Base-by-base conservation (phyloP, 2,113 vertebrate genomes). In the Oreochromis spilurus region DNA sequence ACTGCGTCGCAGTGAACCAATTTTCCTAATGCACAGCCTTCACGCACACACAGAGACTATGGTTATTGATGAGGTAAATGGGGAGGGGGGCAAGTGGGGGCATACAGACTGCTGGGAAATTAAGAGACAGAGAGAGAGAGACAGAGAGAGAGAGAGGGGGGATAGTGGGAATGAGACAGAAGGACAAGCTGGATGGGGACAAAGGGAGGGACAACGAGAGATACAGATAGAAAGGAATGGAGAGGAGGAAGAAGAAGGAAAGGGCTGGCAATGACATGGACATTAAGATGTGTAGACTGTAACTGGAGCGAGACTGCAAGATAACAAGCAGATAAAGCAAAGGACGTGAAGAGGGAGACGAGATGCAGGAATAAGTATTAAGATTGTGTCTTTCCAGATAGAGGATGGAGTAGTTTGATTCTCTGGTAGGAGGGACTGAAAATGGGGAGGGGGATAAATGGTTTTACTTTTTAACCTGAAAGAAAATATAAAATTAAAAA, bases 61-160 rank as follows among this genome's bases (percentile, higher is more conserved):
- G 94, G 95, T 96, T 96, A 96, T 96, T 96, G 95, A 97, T 96
- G 95, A 95, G 95, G 91, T 91, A 94, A 93, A 96, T 95, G 94
- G 94, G 94, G 95, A 94, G 92, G 88, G 92, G 93, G 91, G 84
- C 90, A 93, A 93, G 84, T 84, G 79, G 90, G 94, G 93, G 89
- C 93, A 92, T 93, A 92, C 83, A 88, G 72, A 85, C 89, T 95
- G 92, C 92, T 95, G 94, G 94, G 92, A 96, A 96, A 90, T 85
- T 78, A 83, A 65, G 82, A 81, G 81, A 84, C 72, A 93, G 81
- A 77, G 87, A 92, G 86, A 86, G 65, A 54, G 84, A 70, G 84
- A 83, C 38, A 80, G 79, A 70, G 50, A 78, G 48, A 31, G 77
- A 57, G 60, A 60, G 40, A 13, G 54, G 12, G 48, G 54, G 31